Conservation (phyloP, 2,113 vertebrate genomes). For the Anas platyrhynchos region DNA sequence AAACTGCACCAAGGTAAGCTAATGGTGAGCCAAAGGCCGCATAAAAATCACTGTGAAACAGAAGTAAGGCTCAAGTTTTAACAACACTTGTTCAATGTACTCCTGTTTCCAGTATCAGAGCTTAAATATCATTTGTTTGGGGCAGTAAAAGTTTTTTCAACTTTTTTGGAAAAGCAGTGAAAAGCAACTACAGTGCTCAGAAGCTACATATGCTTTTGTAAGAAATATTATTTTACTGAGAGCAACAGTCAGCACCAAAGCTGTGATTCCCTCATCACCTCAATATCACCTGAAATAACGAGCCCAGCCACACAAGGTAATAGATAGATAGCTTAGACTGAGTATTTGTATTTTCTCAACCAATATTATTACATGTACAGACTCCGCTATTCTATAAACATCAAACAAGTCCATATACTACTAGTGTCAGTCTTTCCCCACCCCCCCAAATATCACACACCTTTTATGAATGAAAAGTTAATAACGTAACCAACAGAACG, state of each 20-base stretch:
- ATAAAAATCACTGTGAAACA: neutral
- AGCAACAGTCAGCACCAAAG: neutral
- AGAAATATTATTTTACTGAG: neutral
- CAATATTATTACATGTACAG: neutral
- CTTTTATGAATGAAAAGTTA: neutral
- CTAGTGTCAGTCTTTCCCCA: neutral
- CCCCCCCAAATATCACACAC: neutral
- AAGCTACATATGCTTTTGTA: neutral
- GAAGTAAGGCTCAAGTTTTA: neutral
- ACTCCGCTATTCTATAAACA: neutral
- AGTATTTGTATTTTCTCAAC: neutral
- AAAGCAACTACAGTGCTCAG: neutral
- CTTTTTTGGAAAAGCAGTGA: neutral
- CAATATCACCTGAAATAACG: neutral
- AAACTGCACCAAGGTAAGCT: neutral
- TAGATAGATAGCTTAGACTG: neutral
- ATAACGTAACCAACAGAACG: neutral
- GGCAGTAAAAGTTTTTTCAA: neutral
- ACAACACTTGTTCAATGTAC: accelerated
- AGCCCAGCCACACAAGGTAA: neutral
- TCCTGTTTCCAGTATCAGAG: neutral
- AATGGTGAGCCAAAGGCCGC: accelerated
- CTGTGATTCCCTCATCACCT: neutral
- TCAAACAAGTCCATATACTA: neutral
- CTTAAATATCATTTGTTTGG: neutral